These are phyloP conservation scores for Nasonia giraulti DNA, from an alignment of 1,140 invertebrate species.

Conservation along the genomic window DNA sequence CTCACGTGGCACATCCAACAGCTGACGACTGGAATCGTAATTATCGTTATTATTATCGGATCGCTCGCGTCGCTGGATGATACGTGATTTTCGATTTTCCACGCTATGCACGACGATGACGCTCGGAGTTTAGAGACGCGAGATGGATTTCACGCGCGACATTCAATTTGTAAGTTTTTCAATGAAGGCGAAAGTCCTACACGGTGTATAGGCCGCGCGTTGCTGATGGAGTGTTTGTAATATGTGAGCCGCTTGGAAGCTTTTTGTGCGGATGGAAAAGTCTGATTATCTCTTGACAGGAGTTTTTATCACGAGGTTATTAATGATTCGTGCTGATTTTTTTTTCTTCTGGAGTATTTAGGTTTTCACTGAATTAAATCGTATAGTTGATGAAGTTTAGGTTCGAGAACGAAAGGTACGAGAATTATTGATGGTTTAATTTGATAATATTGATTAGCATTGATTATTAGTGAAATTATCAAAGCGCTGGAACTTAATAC, in stretches of 20 bases:
- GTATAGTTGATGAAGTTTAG: too few species aligned
- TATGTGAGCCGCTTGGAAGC: background rate
- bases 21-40: background rate
- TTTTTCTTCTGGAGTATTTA: too few species aligned
- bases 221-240: background rate
- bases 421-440: too few species aligned
- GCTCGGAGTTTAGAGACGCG: slow-evolving; percentile 48
- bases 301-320: background rate
- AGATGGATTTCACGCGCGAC: slow-evolving; percentile 54
- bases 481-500: too few species aligned
- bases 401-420: too few species aligned
- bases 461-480: too few species aligned
- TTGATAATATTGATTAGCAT: too few species aligned
- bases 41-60: background rate
- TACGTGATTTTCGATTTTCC: background rate
- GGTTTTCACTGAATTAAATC: too few species aligned
- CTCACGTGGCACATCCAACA: background rate
- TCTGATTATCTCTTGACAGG: background rate
- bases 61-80: background rate
- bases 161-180: slow-evolving; percentile 55
- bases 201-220: too few species aligned
- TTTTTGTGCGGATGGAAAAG: background rate
- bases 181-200: slow-evolving; percentile 51
- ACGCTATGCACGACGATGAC: background rate
- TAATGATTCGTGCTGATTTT: background rate